Evolutionary conservation across 2,888 invertebrate species (phyloP), one percentile per base, ranked within the genome.

Genomic region (Cephus pulcher): DNA sequence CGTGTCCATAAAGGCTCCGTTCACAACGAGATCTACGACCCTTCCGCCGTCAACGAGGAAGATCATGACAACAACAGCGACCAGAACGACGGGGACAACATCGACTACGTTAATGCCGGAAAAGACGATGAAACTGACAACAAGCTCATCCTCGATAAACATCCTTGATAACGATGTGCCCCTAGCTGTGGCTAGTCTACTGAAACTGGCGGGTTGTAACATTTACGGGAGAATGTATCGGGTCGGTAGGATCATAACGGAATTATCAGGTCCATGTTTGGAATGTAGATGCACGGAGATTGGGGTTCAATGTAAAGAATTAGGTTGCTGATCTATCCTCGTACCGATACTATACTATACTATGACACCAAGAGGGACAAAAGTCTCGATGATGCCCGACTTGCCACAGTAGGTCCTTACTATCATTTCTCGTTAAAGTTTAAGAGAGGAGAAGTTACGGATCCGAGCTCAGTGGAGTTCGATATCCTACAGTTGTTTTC

Each of bases 171-270:
- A 86, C 80, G 86, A 90, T 37, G 85, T 89, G 37, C 85, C 87
- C 2, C 85, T 87, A 40, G 84, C 90, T 32, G 93, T 93, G 1
- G 91, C 93, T 23, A 95, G 95, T 68, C 91, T 95, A 76, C 92
- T 96, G 73, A 97, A 97, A 91, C 90, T 97, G 81, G 96, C 96
- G 15, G 97, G 97, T 0, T 97, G 97, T 89, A 97, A 97, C 92
- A 97, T 97, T 86, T 97, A 97, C 88, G 97, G 97, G 11, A 93
- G 95, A 82, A 97, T 97, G 96, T 97, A 97, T 91, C 93, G 96
- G 34, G 96, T 97, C 12, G 97, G 96, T 4, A 93, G 95, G 86
- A 95, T 96, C 84, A 97, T 97, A 85, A 94, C 95, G 1, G 97
- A 97, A 92, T 92, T 97, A 81, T 97, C 97, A 11, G 95, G 95